These are phyloP conservation scores for Herminia tarsipennalis DNA, from an alignment of 2,888 invertebrate genomes.

Conservation along the genomic window DNA sequence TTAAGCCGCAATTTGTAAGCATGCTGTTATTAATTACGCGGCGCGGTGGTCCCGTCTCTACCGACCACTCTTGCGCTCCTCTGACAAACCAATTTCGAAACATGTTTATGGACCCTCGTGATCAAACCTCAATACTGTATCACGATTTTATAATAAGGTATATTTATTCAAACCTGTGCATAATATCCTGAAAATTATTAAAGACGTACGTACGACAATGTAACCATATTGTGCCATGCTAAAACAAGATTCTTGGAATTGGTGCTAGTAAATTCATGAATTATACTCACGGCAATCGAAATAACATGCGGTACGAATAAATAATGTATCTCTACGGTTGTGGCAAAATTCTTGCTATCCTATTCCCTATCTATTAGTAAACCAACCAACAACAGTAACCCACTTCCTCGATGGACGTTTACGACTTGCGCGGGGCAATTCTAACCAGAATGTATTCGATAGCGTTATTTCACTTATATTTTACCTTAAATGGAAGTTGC, in stretches of 20 bases:
- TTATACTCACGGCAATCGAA: too few relatives aligned
- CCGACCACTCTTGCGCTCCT: constrained; percentile 35
- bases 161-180: background rate
- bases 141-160: background rate
- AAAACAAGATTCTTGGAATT: too few relatives aligned
- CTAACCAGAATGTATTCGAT: background rate
- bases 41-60: constrained; percentile 54
- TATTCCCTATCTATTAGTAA: constrained; percentile 4
- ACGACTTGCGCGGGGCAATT: constrained; percentile 3
- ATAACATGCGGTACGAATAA: too few relatives aligned
- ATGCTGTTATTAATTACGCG: constrained; percentile 64
- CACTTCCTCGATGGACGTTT: constrained; percentile 8
- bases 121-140: background rate
- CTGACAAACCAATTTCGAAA: constrained; percentile 61
- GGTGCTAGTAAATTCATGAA: too few relatives aligned
- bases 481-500: background rate
- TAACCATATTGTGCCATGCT: too few relatives aligned
- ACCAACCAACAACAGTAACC: constrained; percentile 2
- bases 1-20: constrained; percentile 62
- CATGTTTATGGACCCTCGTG: constrained; percentile 31
- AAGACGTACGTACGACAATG: too few relatives aligned
- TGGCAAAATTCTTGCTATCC: background rate
- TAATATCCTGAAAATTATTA: too few relatives aligned
- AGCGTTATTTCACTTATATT: background rate
- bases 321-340: background rate